Evolutionary conservation across 2,888 invertebrate species (phyloP).

Genomic region (Drosophila atripex): DNA sequence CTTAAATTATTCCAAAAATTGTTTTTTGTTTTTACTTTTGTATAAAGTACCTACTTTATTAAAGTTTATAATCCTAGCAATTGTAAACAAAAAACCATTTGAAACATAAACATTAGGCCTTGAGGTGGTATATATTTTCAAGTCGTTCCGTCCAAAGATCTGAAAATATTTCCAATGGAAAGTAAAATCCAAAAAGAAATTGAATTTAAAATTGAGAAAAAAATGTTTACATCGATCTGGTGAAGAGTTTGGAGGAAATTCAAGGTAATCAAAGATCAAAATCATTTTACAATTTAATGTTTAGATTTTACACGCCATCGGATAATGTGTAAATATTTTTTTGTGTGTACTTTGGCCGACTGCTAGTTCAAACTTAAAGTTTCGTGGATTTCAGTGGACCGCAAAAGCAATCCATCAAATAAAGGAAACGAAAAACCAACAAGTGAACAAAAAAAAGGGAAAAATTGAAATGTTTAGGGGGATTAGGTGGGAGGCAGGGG

Average conservation of each 20-base stretch:
- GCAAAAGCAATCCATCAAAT: constrained; percentile 41
- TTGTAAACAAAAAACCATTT: not conserved
- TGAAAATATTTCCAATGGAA: not conserved
- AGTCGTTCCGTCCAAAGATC: not conserved
- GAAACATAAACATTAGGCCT: not conserved
- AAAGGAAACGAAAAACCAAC: constrained; percentile 32
- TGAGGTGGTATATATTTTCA: not conserved
- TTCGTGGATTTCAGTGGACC: constrained; percentile 25
- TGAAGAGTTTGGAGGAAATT: constrained; percentile 17
- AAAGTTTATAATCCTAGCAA: not conserved
- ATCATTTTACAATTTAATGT: constrained; percentile 19
- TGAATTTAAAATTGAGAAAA: not conserved
- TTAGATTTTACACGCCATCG: constrained; percentile 33
- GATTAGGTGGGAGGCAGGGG: not conserved
- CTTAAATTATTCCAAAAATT: not conserved
- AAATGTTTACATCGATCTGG: constrained; percentile 22
- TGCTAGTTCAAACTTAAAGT: constrained; percentile 9
- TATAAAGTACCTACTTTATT: too few relatives aligned
- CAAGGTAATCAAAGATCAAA: constrained; percentile 39
- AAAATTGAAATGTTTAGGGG: not conserved
- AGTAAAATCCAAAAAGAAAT: not conserved
- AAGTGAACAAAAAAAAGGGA: constrained; percentile 11
- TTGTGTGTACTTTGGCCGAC: constrained; percentile 3
- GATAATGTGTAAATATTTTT: not conserved
- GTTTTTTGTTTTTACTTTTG: too few relatives aligned